These are phyloP conservation scores for Acanthosepion lycidas DNA, from an alignment of 2,888 invertebrate genomes.

Conservation along the genomic window DNA sequence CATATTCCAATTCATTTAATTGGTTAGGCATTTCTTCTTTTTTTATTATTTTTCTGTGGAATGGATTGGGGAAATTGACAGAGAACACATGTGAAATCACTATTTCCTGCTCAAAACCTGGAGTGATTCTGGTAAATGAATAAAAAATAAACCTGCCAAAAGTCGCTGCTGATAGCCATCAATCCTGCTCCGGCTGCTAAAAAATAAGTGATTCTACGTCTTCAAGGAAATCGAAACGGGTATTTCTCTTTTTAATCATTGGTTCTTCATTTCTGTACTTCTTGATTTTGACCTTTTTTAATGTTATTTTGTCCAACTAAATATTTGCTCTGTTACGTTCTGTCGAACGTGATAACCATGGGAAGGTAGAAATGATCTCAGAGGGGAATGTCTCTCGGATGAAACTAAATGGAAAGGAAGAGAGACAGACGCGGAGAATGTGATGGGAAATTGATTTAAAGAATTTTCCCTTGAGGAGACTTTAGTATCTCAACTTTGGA, in stretches of 20 bases:
- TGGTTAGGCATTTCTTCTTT: neutral
- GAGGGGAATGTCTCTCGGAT: neutral
- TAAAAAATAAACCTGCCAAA: neutral
- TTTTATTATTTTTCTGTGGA: neutral
- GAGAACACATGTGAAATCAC: constrained; percentile 4
- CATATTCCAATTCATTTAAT: neutral
- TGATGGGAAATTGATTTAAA: neutral
- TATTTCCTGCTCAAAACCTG: neutral
- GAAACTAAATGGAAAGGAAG: neutral
- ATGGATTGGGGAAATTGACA: neutral
- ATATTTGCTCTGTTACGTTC: neutral
- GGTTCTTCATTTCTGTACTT: neutral
- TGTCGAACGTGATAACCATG: neutral
- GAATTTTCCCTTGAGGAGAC: neutral
- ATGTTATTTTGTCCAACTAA: constrained; percentile 22
- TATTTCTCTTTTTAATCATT: constrained; percentile 33
- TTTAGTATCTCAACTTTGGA: neutral
- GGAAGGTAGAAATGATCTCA: neutral
- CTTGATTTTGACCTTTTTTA: neutral
- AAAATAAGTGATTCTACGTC: neutral
- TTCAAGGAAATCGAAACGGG: constrained; percentile 11
- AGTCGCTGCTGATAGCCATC: constrained; percentile 6
- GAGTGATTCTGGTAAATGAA: constrained; percentile 33
- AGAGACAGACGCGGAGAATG: neutral
- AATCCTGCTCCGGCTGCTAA: neutral